Evolutionary conservation across 1,140 invertebrate species (phyloP).

Genomic region (Listronotus bonariensis): DNA sequence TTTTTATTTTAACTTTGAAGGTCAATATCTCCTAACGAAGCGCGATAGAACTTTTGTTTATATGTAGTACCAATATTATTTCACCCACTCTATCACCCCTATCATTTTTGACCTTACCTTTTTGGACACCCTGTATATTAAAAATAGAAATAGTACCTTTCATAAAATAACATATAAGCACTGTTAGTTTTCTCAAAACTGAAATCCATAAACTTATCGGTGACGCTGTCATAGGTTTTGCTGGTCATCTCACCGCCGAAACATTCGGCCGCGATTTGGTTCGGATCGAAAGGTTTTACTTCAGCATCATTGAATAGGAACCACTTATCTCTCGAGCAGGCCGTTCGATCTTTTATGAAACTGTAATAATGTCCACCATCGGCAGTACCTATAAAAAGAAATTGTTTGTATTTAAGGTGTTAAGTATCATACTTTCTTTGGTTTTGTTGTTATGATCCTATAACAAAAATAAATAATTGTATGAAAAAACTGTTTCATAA

Average conservation of each 20-base stretch:
- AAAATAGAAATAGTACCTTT: constrained; percentile 62
- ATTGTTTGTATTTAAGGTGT: not conserved
- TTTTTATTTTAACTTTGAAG: too few species aligned
- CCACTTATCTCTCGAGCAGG: constrained; percentile 82
- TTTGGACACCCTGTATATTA: too few species aligned
- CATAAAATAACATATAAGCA: constrained; percentile 97
- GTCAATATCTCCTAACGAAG: too few species aligned
- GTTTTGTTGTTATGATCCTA: too few species aligned
- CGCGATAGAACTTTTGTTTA: too few species aligned
- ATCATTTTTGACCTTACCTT: too few species aligned
- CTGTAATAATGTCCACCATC: constrained; percentile 97
- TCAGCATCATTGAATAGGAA: constrained; percentile 95
- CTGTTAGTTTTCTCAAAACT: constrained; percentile 97
- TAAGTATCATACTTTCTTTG: too few species aligned
- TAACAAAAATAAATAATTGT: too few species aligned
- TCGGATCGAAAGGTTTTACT: constrained; percentile 93
- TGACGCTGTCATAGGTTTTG: constrained; percentile 94
- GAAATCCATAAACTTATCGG: constrained; percentile 96
- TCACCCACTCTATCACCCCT: too few species aligned
- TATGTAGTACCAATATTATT: not conserved
- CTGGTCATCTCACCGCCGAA: constrained; percentile 98
- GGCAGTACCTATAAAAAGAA: constrained; percentile 64
- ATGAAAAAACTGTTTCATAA: too few species aligned
- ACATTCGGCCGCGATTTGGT: constrained; percentile 91
- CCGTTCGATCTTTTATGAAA: constrained; percentile 86